phyloP scores from a whole-genome alignment of 2,888 invertebrate genomes.

The Aproaerema taeniolella region DNA sequence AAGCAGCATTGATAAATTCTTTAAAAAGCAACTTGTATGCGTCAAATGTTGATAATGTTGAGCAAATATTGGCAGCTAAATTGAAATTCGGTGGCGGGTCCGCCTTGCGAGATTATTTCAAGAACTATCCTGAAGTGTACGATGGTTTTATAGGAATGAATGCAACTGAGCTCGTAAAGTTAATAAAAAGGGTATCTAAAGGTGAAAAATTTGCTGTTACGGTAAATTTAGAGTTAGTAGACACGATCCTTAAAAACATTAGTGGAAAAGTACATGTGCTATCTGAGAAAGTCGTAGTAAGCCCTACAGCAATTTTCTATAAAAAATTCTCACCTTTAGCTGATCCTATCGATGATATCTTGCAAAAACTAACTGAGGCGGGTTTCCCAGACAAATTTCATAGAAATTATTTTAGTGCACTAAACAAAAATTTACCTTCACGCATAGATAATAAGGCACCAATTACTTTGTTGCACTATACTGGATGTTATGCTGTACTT shows the following conservation, averaged over 20 bases:
- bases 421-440: constrained; percentile 5
- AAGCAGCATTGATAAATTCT: constrained; percentile 50
- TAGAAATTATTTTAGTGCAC: constrained; percentile 28
- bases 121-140: constrained; percentile 40
- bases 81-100: constrained; percentile 50
- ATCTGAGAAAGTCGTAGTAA: constrained; percentile 34
- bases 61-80: constrained; percentile 41
- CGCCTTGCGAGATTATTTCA: constrained; percentile 49
- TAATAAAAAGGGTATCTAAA: constrained; percentile 33
- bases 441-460: constrained; percentile 27
- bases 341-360: constrained; percentile 34
- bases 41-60: constrained; percentile 38
- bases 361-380: constrained; percentile 39
- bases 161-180: constrained; percentile 31
- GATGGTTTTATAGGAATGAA: constrained; percentile 41
- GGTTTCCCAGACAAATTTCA: constrained; percentile 46
- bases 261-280: constrained; percentile 39
- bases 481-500: constrained; percentile 51
- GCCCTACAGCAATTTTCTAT: constrained; percentile 49
- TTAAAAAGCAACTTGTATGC: constrained; percentile 47
- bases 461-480: constrained; percentile 44
- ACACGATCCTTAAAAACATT: constrained; percentile 29
- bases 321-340: constrained; percentile 53
- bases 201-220: constrained; percentile 49
- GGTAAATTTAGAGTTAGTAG: constrained; percentile 39